Evolutionary conservation across 2,113 vertebrate genomes (phyloP), one percentile per base, ranked within the genome.

Genomic region (Coregonus clupeaformis): DNA sequence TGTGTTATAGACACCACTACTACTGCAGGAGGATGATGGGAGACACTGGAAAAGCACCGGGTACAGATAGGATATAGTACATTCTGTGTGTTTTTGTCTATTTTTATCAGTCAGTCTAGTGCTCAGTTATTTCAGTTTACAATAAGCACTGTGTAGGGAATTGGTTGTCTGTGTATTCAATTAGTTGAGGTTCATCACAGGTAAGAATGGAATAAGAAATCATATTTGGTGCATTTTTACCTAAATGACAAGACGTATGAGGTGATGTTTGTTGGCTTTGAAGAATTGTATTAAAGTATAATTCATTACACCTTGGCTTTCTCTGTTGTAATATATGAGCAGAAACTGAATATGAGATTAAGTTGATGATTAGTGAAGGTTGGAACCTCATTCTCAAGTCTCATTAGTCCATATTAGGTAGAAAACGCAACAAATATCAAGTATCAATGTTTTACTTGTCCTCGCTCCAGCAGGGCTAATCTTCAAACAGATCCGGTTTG

Each of bases 1-100:
- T n/a, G 32, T 72, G 76, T 83, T 84, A 84, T 82, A 85, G 79
- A 86, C 85, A 90, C 86, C 84, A 84, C 73, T 80, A 82, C 14
- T 11, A 11, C n/a, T n/a, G n/a, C 57, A 22, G 14, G 3, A 52
- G 18, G 49, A 52, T 52, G 49, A 52, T 52, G 49, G 12, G 12
- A 4, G 13, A 16, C 13, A 52, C n/a, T n/a, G n/a, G n/a, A n/a
- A n/a, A n/a, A 14, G 5, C 49, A 52, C 49, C 3, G 14, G 3
- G 49, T 52, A 2, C 36, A 42, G 36, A 42, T 52, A 18, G 49
- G 16, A 52, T 52, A 52, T 14, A 52, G 4, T 18, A 4, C n/a
- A n/a, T n/a, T n/a, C n/a, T 18, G 49, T 49, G 47, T 52, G 49
- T 52, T 14, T 52, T 14, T 52, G 49, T 52, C 13, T 52, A 11